Percentiles rank a stretch among this genome's conserved stretches.
phyloP scores from a whole-genome alignment of 2,113 vertebrate species.

The Canis aureus region DNA sequence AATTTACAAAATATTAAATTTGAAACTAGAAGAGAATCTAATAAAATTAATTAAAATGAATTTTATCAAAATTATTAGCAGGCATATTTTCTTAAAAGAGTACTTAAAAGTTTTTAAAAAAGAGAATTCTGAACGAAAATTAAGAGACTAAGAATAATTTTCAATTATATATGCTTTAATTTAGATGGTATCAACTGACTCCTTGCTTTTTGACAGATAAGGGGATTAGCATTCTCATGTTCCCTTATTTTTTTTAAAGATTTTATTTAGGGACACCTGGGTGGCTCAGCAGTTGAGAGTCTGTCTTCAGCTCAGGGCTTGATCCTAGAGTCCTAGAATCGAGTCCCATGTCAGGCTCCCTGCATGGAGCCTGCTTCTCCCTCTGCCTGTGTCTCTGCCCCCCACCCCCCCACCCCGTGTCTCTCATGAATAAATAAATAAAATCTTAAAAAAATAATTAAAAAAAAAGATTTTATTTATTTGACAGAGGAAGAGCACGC shows the following conservation, averaged over 20 bases:
- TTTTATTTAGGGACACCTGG: neutral
- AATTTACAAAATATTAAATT: neutral
- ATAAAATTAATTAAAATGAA: neutral
- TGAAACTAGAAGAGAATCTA: neutral
- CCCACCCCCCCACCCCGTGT: too few relatives aligned
- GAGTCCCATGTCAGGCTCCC: too few relatives aligned
- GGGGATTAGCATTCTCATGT: neutral
- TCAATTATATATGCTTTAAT: neutral
- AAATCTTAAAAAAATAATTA: too few relatives aligned
- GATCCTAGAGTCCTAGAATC: too few relatives aligned
- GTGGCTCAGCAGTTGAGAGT: too few relatives aligned
- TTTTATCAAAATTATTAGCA: neutral
- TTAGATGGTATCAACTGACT: neutral
- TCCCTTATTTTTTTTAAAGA: neutral
- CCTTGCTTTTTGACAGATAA: neutral
- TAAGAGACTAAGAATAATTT: neutral
- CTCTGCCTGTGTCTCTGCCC: too few relatives aligned
- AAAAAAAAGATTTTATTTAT: neutral
- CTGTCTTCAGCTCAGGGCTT: too few relatives aligned
- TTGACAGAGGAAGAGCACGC: neutral
- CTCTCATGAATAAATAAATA: too few relatives aligned
- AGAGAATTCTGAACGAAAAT: neutral
- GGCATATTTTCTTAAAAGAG: neutral
- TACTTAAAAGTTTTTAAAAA: neutral
- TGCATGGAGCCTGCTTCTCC: too few relatives aligned